phyloP scores from a whole-genome alignment of 2,888 invertebrate species.

The Sceliomorpha sp. region DNA sequence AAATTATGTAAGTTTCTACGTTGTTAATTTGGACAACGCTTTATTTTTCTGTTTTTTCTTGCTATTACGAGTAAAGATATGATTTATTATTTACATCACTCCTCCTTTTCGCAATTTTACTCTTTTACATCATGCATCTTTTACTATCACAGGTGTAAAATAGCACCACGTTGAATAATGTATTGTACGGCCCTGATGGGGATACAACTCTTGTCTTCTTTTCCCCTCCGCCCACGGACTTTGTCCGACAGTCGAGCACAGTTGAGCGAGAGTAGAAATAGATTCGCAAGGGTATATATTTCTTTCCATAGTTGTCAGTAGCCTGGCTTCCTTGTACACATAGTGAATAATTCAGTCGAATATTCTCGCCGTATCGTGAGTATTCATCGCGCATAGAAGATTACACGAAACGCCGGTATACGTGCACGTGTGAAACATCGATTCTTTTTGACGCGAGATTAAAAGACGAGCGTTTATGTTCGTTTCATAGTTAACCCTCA shows the following conservation, averaged over 20 bases:
- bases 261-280: slow-evolving; percentile 17
- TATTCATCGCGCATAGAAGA: neutral
- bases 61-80: no score
- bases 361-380: slow-evolving; percentile 2
- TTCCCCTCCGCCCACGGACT: slow-evolving; percentile 42
- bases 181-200: slow-evolving; percentile 43
- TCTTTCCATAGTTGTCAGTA: slow-evolving; percentile 7
- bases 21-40: no score
- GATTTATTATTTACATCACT: no score
- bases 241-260: slow-evolving; percentile 19
- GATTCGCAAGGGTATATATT: slow-evolving; percentile 12
- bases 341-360: neutral
- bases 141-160: no score
- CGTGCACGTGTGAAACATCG: neutral
- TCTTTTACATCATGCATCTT: no score
- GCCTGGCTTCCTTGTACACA: neutral
- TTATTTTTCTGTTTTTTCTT: no score
- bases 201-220: slow-evolving; percentile 41
- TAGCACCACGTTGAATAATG: slow-evolving; percentile 5
- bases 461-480: no score
- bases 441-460: neutral
- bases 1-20: no score
- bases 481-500: slow-evolving; percentile 5
- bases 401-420: neutral
- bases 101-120: no score